Evolutionary conservation across 2,888 invertebrate species (phyloP).

Genomic region (Malacosoma neustria): DNA sequence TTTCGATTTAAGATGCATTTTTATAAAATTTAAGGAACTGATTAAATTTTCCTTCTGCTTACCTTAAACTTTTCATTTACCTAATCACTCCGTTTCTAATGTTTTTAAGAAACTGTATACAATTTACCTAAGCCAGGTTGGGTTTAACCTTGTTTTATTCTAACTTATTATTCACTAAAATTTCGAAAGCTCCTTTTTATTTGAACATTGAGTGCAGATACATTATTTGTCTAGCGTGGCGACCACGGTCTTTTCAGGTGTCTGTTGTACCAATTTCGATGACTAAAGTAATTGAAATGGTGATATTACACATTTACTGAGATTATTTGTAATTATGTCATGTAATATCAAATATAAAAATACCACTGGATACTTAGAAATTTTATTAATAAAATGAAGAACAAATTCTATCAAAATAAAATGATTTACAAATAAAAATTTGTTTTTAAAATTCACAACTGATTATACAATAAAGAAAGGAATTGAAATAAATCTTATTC

Average conservation of each 20-base stretch:
- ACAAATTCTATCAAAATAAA: no score
- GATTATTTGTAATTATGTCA: no score
- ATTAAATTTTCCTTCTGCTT: not conserved
- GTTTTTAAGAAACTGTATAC: constrained; percentile 65
- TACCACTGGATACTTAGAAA: no score
- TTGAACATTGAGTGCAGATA: constrained; percentile 74
- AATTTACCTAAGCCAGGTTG: constrained; percentile 70
- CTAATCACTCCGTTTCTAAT: constrained; percentile 38
- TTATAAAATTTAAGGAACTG: not conserved
- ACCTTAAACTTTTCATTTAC: constrained; percentile 8
- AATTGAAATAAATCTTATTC: no score
- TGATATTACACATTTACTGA: no score
- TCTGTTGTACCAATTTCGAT: constrained; percentile 5
- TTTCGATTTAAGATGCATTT: not conserved
- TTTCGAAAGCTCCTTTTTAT: constrained; percentile 73
- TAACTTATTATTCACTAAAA: constrained; percentile 69
- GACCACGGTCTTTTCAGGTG: constrained; percentile 49
- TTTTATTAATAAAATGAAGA: no score
- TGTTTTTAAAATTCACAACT: no score
- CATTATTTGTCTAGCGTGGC: constrained; percentile 68
- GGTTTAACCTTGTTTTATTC: constrained; percentile 56
- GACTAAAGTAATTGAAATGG: no score
- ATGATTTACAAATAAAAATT: no score
- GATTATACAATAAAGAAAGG: no score
- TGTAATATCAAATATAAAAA: no score